Base-by-base conservation (phyloP, 2,888 invertebrate genomes). In the Caenorhabditis parvicauda region DNA sequence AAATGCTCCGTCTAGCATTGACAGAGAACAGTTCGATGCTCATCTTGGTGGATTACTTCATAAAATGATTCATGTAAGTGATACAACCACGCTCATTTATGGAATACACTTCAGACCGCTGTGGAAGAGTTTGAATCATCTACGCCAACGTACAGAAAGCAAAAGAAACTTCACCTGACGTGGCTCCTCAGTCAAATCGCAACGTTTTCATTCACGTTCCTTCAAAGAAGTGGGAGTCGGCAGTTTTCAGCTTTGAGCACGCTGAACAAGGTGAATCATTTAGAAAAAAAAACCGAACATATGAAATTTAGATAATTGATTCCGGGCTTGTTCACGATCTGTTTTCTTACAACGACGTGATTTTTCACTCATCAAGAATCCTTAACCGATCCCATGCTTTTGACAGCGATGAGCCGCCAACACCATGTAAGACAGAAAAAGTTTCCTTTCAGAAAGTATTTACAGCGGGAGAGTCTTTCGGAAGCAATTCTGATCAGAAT, bases 201-300 rank as follows among this genome's bases (percentile, higher is more conserved):
- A 42, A 83, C 84, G 53, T 84, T 86, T 47, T 84, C 86, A 59
- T 82, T 86, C 52, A 84, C 85, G 59, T 83, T 87, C 60, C 82
- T 85, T 28, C 67, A 70, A 57, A 84, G 84, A 63, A 86, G 86
- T 27, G 86, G 86, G 4, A 85, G 85, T 53, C 82, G 87, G 19
- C 87, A 87, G 76, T 87, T 86, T 81, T 86, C 87, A 0, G 86
- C 87, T 3, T 83, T 87, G 74, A 84, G 84, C 67, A 85, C 86
- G 53, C 83, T 87, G 65, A 87, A 87, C 81, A 85, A 86, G 78
- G 83, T 85, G 48, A 22, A 43, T 39, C n/a, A 22, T 48, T 45
- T 5, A 6, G n/a, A 6, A 12, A 41, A 25, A 12, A 25, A 0
- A 28, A 25, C n/a, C 35, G 6, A 46, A 0, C 12, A 24, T 21